Base-by-base conservation (phyloP, 2,797 vertebrate species). In the Valencia hispanica region DNA sequence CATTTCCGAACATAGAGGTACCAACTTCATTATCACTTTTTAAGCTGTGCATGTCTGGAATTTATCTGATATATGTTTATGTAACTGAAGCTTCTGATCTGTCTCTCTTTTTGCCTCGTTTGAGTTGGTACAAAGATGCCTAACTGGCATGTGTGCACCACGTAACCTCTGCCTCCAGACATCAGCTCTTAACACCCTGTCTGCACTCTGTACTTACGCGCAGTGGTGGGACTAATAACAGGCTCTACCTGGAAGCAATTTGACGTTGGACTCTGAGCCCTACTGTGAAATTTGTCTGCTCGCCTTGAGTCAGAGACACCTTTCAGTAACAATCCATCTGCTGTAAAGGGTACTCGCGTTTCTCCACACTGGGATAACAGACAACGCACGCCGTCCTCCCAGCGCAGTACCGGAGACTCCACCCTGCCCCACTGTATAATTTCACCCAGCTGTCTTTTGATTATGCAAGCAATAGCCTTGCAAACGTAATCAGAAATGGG, bases 181-280 rank as follows among this genome's bases (percentile, higher is more conserved):
- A 82, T 85, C 86, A 79, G 73, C 83, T 87, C 80, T 85, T 89
- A 89, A 90, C 90, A 88, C 84, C 87, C 77, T 7, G 88, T 88
- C 85, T 91, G 85, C 53, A 92, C 87, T 86, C 91, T 92, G 87
- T 89, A 93, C 79, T 93, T 94, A 88, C 57, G 82, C 81, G 70
- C 85, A 77, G 85, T 78, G 86, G 83, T 85, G 83, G 74, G 87
- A 85, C 89, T 94, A 93, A 93, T 94, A 85, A 94, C 90, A 93
- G 92, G 87, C 78, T 94, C 87, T 91, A 91, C 93, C 86, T 92
- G 88, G 88, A 92, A 93, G 89, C 89, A 87, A 85, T 93, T 87
- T 91, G 83, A 90, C 83, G 75, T 84, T 15, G 82, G 89, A 84
- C 90, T 89, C 85, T 76, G 59, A 7, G 84, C 78, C 18, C 87